Percentiles rank a stretch among this genome's conserved stretches.
Evolutionary conservation across 2,888 invertebrate species (phyloP).

Genomic region (Chirona hameri): DNA sequence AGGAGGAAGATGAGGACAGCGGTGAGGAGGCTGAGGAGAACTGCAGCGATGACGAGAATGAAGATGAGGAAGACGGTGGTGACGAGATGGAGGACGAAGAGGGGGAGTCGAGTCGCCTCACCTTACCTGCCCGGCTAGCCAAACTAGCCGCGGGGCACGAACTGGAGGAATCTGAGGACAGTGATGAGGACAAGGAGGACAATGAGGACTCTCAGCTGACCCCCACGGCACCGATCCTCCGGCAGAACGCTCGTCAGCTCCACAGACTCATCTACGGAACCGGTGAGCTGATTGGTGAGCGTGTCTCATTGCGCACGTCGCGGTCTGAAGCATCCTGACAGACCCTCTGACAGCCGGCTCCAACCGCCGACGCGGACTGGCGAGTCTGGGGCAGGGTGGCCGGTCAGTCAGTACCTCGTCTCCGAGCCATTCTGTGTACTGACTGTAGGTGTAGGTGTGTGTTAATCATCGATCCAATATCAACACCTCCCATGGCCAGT

Average conservation of each 20-base stretch:
- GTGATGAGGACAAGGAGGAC: slow-evolving; percentile 38
- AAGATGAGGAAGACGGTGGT: slow-evolving; percentile 39
- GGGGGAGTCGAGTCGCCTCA: not conserved
- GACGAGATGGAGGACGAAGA: slow-evolving; percentile 38
- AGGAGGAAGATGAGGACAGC: slow-evolving; percentile 41
- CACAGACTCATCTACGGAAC: slow-evolving; percentile 79
- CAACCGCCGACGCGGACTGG: too few relatives aligned
- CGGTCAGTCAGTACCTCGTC: too few relatives aligned
- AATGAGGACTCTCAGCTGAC: slow-evolving; percentile 49
- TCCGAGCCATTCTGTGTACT: too few relatives aligned
- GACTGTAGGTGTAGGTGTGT: too few relatives aligned
- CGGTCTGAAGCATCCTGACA: too few relatives aligned
- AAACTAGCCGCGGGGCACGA: slow-evolving; percentile 22
- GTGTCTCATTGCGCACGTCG: too few relatives aligned
- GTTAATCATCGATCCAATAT: too few relatives aligned
- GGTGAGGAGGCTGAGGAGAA: slow-evolving; percentile 41
- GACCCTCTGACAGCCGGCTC: too few relatives aligned
- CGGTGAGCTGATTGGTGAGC: not conserved
- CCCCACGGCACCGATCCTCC: slow-evolving; percentile 36
- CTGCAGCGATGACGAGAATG: slow-evolving; percentile 44
- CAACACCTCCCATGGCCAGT: too few relatives aligned
- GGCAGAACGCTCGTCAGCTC: slow-evolving; percentile 60
- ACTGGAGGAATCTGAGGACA: slow-evolving; percentile 32
- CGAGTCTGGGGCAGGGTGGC: too few relatives aligned
- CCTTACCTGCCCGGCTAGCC: not conserved